Base-by-base conservation (phyloP, 2,113 vertebrate genomes). In the Labeo catla region DNA sequence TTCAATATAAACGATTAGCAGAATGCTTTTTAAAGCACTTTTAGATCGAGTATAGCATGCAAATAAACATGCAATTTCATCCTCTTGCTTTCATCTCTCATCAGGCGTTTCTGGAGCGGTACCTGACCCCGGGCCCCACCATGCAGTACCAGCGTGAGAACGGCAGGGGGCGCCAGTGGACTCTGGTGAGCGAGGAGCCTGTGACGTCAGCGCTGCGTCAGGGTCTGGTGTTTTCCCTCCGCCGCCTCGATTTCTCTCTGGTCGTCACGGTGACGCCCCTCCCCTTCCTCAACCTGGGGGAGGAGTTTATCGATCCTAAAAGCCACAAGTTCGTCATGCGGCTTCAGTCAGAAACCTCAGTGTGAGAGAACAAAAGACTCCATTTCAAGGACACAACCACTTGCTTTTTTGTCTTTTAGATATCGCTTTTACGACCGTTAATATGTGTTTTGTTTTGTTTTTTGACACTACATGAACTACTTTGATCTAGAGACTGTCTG, bases 261-360 rank as follows among this genome's bases (percentile, higher is more conserved):
- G 96, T 99, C 45, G 96, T 98, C 80, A 97, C 95, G 47, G 94
- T 97, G 83, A 96, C 94, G 8, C 93, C 94, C 15, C 96, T 98
- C 76, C 98, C 98, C 0, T 97, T 97, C 92, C 95, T 99, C 88
- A 95, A 95, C 52, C 92, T 99, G 86, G 96, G 95, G 0, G 98
- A 99, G 92, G 97, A 98, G 87, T 99, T 98, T 0, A 94, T 99
- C 68, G 97, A 99, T 90, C 97, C 98, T 8, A 99, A 99, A 87
- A 98, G 96, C 0, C 98, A 98, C 95, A 98, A 98, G 92, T 99
- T 99, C 52, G 96, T 98, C 80, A 97, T 98, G 97, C 96, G 97
- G 91, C 95, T 99, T 66, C 98, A 99, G 93, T 99, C 98, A 0
- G 98, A 99, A 93, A 99, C 98, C 0, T 98, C 98, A 0, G 97